Evolutionary conservation across 2,888 invertebrate genomes (phyloP).

Genomic region (Phaedon cochleariae): DNA sequence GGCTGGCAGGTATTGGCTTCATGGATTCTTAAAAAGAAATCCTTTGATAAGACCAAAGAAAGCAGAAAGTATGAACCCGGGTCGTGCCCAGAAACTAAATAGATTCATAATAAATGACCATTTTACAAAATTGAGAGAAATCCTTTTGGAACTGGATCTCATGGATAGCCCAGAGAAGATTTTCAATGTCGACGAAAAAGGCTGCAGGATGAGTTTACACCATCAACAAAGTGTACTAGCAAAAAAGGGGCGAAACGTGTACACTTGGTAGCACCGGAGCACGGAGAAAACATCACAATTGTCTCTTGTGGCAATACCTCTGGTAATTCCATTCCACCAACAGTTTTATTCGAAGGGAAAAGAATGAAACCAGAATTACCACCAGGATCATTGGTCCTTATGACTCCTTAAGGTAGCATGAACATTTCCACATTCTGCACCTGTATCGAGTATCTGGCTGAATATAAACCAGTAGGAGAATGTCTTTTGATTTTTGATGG

Average conservation of each 20-base stretch:
- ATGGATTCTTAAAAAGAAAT: constrained; percentile 9
- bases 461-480: not conserved
- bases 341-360: constrained; percentile 50
- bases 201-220: constrained; percentile 48
- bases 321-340: constrained; percentile 48
- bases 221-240: constrained; percentile 47
- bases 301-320: constrained; percentile 48
- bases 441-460: not conserved
- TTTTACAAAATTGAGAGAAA: constrained; percentile 32
- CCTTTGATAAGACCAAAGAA: constrained; percentile 18
- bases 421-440: not conserved
- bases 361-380: constrained; percentile 45
- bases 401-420: not conserved
- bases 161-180: constrained; percentile 31
- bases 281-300: constrained; percentile 36
- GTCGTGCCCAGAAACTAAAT: constrained; percentile 44
- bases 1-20: constrained; percentile 10
- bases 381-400: constrained; percentile 30
- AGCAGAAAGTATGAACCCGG: constrained; percentile 47
- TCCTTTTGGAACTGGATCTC: constrained; percentile 13
- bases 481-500: constrained; percentile 6
- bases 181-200: constrained; percentile 51
- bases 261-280: constrained; percentile 50
- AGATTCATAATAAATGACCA: constrained; percentile 44
- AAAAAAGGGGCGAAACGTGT: constrained; percentile 47